Evolutionary conservation across 92 coral and sea anemone species (phyloP), one percentile per base, ranked within the genome.

Genomic region (Actinostola sp.): DNA sequence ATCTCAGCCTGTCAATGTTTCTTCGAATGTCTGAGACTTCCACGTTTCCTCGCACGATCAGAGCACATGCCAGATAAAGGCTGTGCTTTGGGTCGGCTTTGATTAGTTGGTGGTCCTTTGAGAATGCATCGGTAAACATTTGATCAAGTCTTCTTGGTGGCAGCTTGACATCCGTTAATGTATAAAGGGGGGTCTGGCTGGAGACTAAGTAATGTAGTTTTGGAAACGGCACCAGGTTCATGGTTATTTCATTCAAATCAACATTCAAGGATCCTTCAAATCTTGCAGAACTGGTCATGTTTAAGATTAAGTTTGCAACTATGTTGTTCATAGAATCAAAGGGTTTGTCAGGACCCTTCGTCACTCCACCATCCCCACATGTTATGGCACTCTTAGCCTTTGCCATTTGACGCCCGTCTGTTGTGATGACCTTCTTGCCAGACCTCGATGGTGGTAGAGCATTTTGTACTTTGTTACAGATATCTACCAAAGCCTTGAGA

Each of bases 321-420:
- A 95, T 91, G 86, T 95, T 95, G 82, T 95, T 95, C 99, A 95
- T 95, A 46, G 87, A 81, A 42, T 95, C 99, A 78, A 95, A 95
- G 6, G 99, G 99, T 73, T 91, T 95, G 71, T 80, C 99, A 9
- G 93, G 86, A 2, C 87, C 89, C 62, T 61, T 89, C 34, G 81
- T 77, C 5, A 73, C 78, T 21, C 99, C 97, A n/a, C 97, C 97
- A 21, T 89, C 89, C 14, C 99, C 73, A 57, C 95, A 91, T 11
- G 99, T 95, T 35, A 95, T 83, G 20, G 99, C 89, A 70, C 99
- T 95, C 67, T 72, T 91, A 42, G 86, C 79, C 30, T 95, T 95
- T 26, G 86, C 89, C 49, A 58, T 83, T 3, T 67, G 50, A 9
- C 82, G 91, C 63, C 88, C 76, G 27, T 78, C 71, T 67, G 86